phyloP scores from a whole-genome alignment of 1,140 invertebrate genomes.

The Drosophila aff. region DNA sequence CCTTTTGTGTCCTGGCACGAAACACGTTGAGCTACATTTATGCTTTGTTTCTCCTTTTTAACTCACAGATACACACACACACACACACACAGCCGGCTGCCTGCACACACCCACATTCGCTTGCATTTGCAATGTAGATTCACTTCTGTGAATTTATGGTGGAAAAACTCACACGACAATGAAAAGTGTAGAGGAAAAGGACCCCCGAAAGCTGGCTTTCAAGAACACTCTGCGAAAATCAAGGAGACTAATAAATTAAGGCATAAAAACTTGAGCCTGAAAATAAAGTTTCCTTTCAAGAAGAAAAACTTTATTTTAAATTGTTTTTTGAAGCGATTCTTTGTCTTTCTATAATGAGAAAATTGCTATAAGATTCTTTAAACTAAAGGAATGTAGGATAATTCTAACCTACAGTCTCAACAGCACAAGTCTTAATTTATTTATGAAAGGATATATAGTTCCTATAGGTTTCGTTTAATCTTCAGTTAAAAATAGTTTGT shows the following conservation, averaged over 20 bases:
- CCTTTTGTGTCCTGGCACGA: constrained; percentile 56
- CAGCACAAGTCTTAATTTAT: neutral
- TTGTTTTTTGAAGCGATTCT: neutral
- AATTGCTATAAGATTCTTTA: neutral
- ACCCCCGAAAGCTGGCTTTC: constrained; percentile 9
- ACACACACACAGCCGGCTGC: neutral
- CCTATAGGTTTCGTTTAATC: neutral
- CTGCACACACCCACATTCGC: constrained; percentile 35
- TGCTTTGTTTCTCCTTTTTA: constrained; percentile 70
- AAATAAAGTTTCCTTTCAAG: neutral
- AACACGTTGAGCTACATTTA: constrained; percentile 74
- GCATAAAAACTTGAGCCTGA: neutral
- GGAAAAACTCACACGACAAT: constrained; percentile 67
- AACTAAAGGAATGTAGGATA: neutral
- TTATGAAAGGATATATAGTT: too few relatives aligned
- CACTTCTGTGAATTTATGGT: constrained; percentile 75
- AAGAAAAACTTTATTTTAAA: neutral
- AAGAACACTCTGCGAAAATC: constrained; percentile 25
- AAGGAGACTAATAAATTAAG: constrained; percentile 10
- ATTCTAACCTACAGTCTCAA: too few relatives aligned
- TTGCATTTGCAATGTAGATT: constrained; percentile 82
- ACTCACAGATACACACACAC: constrained; percentile 17
- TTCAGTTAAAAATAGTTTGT: neutral
- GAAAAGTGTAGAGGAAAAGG: constrained; percentile 11
- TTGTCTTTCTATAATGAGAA: neutral